These are phyloP conservation scores for Leptothorax acervorum DNA, from an alignment of 2,888 invertebrate species.

Conservation along the genomic window DNA sequence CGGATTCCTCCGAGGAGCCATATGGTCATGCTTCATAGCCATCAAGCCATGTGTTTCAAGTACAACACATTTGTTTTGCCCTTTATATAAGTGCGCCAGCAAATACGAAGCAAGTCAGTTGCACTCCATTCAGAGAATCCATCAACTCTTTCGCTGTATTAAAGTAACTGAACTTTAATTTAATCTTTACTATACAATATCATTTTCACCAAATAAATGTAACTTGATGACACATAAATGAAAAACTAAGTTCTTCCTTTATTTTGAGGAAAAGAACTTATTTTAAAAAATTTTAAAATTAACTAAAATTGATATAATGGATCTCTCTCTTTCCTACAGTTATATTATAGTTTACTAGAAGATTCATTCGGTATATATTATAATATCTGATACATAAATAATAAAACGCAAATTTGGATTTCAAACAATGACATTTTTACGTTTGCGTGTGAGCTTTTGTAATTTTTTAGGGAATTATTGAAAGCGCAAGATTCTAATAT, in stretches of 20 bases:
- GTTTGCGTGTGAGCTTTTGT: no score
- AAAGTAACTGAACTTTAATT: background rate
- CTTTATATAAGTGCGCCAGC: conserved; percentile 22
- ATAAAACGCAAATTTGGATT: no score
- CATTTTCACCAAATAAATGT: background rate
- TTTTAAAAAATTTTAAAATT: background rate
- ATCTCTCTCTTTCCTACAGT: background rate
- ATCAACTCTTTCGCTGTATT: background rate
- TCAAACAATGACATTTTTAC: no score
- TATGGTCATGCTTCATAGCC: conserved; percentile 74
- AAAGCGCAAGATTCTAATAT: no score
- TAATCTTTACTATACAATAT: background rate
- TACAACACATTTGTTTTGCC: conserved; percentile 53
- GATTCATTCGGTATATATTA: no score
- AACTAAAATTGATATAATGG: background rate
- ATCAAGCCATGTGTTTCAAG: conserved; percentile 76
- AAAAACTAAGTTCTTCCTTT: background rate
- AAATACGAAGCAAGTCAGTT: background rate
- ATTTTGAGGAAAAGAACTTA: background rate
- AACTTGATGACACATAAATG: background rate
- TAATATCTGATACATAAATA: no score
- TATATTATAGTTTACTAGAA: no score
- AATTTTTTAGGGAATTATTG: no score
- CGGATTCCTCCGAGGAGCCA: conserved; percentile 75
- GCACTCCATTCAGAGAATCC: background rate